Evolutionary conservation across 1,140 invertebrate species (phyloP).

Genomic region (Zaprionus ornatus): DNA sequence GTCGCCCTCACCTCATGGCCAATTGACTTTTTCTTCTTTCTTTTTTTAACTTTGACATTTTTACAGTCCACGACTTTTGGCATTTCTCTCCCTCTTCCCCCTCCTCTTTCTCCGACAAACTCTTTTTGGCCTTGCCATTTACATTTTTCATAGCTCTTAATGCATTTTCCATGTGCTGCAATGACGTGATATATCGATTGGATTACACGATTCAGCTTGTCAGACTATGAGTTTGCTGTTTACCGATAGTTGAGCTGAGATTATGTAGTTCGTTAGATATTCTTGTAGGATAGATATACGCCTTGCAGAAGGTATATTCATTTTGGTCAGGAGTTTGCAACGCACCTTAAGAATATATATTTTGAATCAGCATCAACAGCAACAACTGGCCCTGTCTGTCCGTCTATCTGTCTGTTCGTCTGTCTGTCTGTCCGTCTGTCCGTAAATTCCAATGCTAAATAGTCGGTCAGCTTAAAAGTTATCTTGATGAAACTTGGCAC

Average conservation of each 20-base stretch:
- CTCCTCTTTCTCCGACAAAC: background rate
- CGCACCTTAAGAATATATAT: no score
- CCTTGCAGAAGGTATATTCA: background rate
- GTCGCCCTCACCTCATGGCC: slow-evolving; percentile 24
- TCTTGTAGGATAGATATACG: background rate
- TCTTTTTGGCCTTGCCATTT: slow-evolving; percentile 64
- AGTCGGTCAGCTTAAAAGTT: no score
- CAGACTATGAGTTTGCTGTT: slow-evolving; percentile 1
- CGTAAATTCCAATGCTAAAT: no score
- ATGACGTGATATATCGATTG: background rate
- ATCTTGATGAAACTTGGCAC: no score
- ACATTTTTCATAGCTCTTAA: slow-evolving; percentile 19
- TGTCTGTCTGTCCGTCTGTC: background rate
- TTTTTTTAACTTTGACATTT: slow-evolving; percentile 61
- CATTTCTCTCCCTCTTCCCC: slow-evolving; percentile 4
- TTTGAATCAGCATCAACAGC: no score
- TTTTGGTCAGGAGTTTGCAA: no score
- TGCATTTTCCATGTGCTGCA: slow-evolving; percentile 49
- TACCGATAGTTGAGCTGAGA: background rate
- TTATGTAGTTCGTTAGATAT: background rate
- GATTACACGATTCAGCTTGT: background rate
- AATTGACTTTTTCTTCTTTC: slow-evolving; percentile 49
- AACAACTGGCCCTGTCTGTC: background rate
- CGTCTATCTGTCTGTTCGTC: background rate
- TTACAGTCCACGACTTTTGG: slow-evolving; percentile 51